Conservation (phyloP, 2,113 vertebrate species). For the Nannobrachium achirus region DNA sequence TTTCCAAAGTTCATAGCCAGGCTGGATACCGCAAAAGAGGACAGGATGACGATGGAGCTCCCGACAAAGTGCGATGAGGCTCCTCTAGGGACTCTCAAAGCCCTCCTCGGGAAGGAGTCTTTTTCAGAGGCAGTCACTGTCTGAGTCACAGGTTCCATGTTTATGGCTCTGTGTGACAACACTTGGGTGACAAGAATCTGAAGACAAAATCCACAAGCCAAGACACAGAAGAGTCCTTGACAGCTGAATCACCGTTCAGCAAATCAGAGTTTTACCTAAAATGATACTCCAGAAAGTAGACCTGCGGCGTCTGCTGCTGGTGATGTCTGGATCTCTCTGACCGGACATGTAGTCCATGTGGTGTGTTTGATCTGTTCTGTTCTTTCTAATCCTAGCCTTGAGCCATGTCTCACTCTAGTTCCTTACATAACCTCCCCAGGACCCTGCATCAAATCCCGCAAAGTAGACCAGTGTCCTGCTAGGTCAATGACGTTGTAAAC, state of each 20-base stretch:
- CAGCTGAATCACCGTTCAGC: not conserved
- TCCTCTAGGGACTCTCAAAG: slow-evolving; percentile 56
- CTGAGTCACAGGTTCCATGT: slow-evolving; percentile 63
- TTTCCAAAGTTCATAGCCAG: slow-evolving; percentile 80
- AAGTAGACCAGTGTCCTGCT: slow-evolving; percentile 34
- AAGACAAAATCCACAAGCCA: not conserved
- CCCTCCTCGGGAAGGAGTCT: slow-evolving; percentile 46
- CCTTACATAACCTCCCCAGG: slow-evolving; percentile 60
- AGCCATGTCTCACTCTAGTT: slow-evolving; percentile 5
- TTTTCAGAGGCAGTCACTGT: slow-evolving; percentile 29
- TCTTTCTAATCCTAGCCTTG: slow-evolving; percentile 22
- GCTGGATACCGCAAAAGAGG: slow-evolving; percentile 70
- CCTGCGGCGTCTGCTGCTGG: slow-evolving; percentile 7
- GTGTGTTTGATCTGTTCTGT: slow-evolving; percentile 9
- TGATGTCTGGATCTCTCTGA: slow-evolving; percentile 18
- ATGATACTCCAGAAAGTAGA: not conserved
- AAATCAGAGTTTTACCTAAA: not conserved
- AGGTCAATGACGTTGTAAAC: slow-evolving; percentile 70
- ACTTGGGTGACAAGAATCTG: not conserved
- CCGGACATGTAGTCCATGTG: not conserved
- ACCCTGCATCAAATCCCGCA: slow-evolving; percentile 44
- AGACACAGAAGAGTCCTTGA: too few relatives aligned
- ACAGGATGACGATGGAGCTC: slow-evolving; percentile 75
- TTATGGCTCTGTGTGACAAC: not conserved
- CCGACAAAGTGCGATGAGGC: slow-evolving; percentile 78